Base-by-base conservation (phyloP, 2,888 invertebrate species). In the Odontomyia ornata region DNA sequence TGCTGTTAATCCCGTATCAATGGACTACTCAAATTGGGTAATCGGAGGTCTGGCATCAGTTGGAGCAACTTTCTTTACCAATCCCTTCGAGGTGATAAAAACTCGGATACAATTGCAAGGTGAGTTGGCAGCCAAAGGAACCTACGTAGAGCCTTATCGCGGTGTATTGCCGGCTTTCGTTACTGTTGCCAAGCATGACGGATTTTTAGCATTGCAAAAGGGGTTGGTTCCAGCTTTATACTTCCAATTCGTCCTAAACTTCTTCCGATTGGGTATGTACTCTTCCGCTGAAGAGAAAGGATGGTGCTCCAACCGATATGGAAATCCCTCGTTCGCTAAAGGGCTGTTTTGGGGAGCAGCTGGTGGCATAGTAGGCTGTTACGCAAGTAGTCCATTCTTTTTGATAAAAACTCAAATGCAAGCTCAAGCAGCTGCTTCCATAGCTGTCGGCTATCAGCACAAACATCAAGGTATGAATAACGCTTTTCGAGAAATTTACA, bases 361-460 rank as follows among this genome's bases (percentile, higher is more conserved):
- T 0, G 93, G 95, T 21, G 97, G 97, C 0, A 90, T 91, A 21
- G 83, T 93, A 15, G 97, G 96, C 1, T 93, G 93, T 9, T 89
- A 92, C 78, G 88, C 92, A 4, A 95, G 94, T 7, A 96, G 96
- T 83, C 97, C 97, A 0, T 92, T 96, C 83, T 97, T 94, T 86
- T 88, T 98, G 87, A 94, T 93, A 87, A 86, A 86, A 80, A 87
- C 86, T 0, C 87, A 86, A 79, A 80, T 85, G 9, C 87, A 87
- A 77, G 84, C 87, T 11, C 84, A 84, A 77, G 85, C 86, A 0
- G 91, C 91, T 0, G 86, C 88, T 75, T 87, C 90, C n/a, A 95
- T 97, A 75, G 96, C 96, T 0, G 97, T 97, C 0, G 97, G 97
- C 0, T 91, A 93, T 84, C 97, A 97, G 83, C 96, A 96, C 83